Evolutionary conservation across 2,113 vertebrate species (phyloP).

Genomic region (Aleadryas rufinucha): DNA sequence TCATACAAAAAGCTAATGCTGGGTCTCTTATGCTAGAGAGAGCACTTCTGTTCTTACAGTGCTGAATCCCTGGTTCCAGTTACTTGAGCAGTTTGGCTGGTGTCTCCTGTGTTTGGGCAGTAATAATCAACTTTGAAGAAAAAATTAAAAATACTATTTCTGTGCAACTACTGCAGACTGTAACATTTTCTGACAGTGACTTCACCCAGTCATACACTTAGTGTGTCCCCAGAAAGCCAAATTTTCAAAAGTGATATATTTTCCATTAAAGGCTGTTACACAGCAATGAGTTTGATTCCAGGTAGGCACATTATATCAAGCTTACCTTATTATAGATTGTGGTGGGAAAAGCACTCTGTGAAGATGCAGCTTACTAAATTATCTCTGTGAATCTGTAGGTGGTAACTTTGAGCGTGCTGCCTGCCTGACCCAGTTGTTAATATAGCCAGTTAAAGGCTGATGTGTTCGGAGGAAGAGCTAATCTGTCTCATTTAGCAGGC

Average conservation of each 20-base stretch:
- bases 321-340: not conserved
- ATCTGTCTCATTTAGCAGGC: slow-evolving; percentile 8
- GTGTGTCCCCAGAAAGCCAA: not conserved
- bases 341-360: not conserved
- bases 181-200: not conserved
- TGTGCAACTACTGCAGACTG: not conserved
- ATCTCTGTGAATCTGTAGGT: not conserved
- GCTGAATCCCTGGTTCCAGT: not conserved
- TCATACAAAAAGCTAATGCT: not conserved
- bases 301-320: not conserved
- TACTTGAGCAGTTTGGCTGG: not conserved
- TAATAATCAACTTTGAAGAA: not conserved
- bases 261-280: not conserved
- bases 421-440: not conserved
- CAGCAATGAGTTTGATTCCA: not conserved
- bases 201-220: not conserved
- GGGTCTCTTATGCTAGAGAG: not conserved
- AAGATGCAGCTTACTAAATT: not conserved
- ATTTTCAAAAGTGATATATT: not conserved
- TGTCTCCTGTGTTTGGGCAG: not conserved
- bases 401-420: not conserved
- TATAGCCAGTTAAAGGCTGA: not conserved
- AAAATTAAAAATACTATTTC: not conserved
- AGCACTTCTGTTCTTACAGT: not conserved
- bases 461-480: not conserved